These are phyloP conservation scores for Coleophora flavipennella DNA, from an alignment of 2,888 invertebrate genomes.

Conservation along the genomic window DNA sequence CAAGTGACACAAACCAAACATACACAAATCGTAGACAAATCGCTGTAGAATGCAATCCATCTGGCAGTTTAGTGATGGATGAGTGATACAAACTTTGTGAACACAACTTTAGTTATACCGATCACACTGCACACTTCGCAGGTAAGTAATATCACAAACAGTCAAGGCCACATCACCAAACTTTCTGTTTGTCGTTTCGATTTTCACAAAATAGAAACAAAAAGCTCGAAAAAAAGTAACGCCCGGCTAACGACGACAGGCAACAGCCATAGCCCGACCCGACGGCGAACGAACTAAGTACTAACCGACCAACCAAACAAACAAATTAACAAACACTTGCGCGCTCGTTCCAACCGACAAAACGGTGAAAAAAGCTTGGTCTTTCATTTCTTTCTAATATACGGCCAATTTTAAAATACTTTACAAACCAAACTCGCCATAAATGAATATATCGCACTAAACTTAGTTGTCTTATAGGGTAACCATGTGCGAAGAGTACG, in stretches of 20 bases:
- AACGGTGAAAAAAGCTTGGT: constrained; percentile 26
- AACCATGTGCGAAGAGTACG: constrained; percentile 29
- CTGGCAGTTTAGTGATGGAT: too few relatives aligned
- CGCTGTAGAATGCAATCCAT: too few relatives aligned
- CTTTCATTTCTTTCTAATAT: constrained; percentile 43
- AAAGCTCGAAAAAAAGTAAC: constrained; percentile 45
- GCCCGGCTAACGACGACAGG: constrained; percentile 24
- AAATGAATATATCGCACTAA: constrained; percentile 16
- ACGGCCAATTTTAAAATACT: constrained; percentile 34
- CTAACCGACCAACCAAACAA: constrained; percentile 9
- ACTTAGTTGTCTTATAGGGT: constrained; percentile 34
- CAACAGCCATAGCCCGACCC: constrained; percentile 49
- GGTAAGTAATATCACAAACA: constrained; percentile 27
- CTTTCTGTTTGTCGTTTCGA: constrained; percentile 41
- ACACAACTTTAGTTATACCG: constrained; percentile 16
- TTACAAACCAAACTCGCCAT: constrained; percentile 15
- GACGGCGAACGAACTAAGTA: constrained; percentile 58
- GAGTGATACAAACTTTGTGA: too few relatives aligned
- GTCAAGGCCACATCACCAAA: constrained; percentile 25
- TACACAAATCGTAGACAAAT: too few relatives aligned
- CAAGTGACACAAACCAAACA: too few relatives aligned
- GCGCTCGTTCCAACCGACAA: constrained; percentile 21
- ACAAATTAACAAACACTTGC: constrained; percentile 15
- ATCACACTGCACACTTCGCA: too few relatives aligned
- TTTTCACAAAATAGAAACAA: constrained; percentile 30